Base-by-base conservation (phyloP, 2,888 invertebrate genomes). In the Hermaeophaga mercurialis region DNA sequence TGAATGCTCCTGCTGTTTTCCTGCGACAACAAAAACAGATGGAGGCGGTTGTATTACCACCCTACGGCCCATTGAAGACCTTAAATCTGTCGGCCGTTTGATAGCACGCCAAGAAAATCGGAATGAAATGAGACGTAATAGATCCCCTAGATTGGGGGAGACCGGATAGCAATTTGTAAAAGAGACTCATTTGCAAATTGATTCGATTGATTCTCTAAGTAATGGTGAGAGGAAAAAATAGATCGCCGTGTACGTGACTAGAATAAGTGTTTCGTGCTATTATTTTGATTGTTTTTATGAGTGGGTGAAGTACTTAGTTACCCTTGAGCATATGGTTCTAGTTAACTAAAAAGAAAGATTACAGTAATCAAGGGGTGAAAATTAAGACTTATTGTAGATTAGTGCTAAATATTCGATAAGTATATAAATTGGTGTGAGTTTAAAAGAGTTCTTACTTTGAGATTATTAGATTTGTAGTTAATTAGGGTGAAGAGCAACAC, bases 141-240 rank as follows among this genome's bases (percentile, higher is more conserved):
- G 64, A 62, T 53, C 48, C 60, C 45, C 31, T 8, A 26, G 12
- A 11, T 19, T 57, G 54, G 59, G 62, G 57, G 54, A 49, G 54
- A 54, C 46, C 34, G 28, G 43, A 43, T 48, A 53, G 31, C 59
- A 57, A 66, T 64, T 59, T 63, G 65, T 62, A 59, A 58, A 45
- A 58, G 55, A 64, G 63, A 70, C 68, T 71, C 67, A 73, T 72
- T 73, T 73, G 71, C 70, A 73, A 73, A 73, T 73, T 72, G 70
- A 71, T 65, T 68, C 65, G 65, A 70, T 69, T 69, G 71, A 70
- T 71, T 69, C 56, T 58, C 60, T 62, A 62, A 64, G 63, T 63
- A 66, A 62, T 59, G 63, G 43, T 34, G 49, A 58, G 55, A 59
- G 48, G 58, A 60, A 61, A 61, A 56, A 62, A 62, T 63, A 65